Percentiles rank a stretch among this genome's conserved stretches.
Evolutionary conservation across 2,888 invertebrate species (phyloP).

Genomic region (Griposia aprilina): DNA sequence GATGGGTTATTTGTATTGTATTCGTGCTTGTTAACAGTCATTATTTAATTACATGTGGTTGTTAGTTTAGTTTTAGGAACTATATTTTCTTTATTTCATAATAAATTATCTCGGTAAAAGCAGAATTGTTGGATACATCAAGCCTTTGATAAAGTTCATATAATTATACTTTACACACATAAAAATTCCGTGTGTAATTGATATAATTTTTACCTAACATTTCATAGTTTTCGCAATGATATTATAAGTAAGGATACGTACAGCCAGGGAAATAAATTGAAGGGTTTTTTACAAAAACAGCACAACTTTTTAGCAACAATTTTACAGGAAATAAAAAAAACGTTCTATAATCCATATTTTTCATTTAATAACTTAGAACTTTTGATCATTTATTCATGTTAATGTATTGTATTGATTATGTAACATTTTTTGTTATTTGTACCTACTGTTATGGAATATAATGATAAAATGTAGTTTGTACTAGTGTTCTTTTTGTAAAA

Average conservation of each 20-base stretch:
- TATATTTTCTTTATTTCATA: not conserved
- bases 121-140: not conserved
- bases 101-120: not conserved
- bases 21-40: not conserved
- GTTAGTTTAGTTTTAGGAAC: not conserved
- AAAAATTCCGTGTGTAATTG: slow-evolving; percentile 16
- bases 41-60: not conserved
- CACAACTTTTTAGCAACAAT: too few species aligned
- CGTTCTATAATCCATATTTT: too few species aligned
- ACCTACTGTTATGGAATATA: too few species aligned
- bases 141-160: not conserved
- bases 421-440: too few species aligned
- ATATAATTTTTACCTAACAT: slow-evolving; percentile 23
- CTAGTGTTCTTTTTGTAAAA: too few species aligned
- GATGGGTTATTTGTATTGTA: not conserved
- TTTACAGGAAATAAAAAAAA: too few species aligned
- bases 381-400: too few species aligned
- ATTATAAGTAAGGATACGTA: not conserved
- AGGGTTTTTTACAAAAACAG: too few species aligned
- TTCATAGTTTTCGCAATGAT: not conserved
- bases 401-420: too few species aligned
- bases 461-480: too few species aligned
- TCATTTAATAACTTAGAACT: too few species aligned
- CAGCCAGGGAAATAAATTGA: not conserved
- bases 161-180: not conserved